Percentiles rank a stretch among this genome's conserved stretches.
phyloP scores from a whole-genome alignment of 1,140 invertebrate species.

The Drosophila saltans region DNA sequence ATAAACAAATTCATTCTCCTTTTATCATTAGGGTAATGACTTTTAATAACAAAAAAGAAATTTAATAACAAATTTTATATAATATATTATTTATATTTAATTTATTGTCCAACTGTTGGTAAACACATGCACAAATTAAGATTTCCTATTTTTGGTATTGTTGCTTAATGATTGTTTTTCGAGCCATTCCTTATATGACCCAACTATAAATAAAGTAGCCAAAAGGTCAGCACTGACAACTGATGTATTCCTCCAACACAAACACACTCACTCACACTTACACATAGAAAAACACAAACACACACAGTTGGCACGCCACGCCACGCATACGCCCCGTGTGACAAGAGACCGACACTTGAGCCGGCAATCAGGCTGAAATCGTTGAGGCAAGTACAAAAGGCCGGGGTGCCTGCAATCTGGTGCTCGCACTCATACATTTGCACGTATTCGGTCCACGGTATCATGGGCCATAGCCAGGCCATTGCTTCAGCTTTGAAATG shows the following conservation, averaged over 20 bases:
- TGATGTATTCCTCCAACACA: conserved; percentile 11
- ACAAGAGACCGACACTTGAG: conserved; percentile 74
- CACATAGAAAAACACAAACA: conserved; percentile 21
- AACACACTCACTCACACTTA: neutral
- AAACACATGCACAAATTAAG: neutral
- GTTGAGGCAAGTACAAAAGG: conserved; percentile 54
- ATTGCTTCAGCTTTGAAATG: conserved; percentile 59
- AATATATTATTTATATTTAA: too few species aligned
- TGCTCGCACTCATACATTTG: conserved; percentile 62
- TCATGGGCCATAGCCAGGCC: conserved; percentile 1
- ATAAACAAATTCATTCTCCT: too few species aligned
- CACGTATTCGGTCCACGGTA: conserved; percentile 51
- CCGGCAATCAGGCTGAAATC: conserved; percentile 77
- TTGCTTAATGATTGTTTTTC: too few species aligned
- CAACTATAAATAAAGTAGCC: neutral
- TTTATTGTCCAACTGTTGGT: too few species aligned
- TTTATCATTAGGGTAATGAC: too few species aligned
- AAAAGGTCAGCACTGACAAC: conserved; percentile 33
- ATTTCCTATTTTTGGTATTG: neutral
- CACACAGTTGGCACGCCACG: neutral
- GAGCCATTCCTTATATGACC: neutral
- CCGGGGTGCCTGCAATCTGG: conserved; percentile 65
- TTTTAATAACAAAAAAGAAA: too few species aligned
- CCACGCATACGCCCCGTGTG: conserved; percentile 66
- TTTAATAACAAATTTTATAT: too few species aligned